Percentiles rank a stretch among this genome's conserved stretches.
phyloP scores from a whole-genome alignment of 2,888 invertebrate genomes.

The Erebia aethiops region DNA sequence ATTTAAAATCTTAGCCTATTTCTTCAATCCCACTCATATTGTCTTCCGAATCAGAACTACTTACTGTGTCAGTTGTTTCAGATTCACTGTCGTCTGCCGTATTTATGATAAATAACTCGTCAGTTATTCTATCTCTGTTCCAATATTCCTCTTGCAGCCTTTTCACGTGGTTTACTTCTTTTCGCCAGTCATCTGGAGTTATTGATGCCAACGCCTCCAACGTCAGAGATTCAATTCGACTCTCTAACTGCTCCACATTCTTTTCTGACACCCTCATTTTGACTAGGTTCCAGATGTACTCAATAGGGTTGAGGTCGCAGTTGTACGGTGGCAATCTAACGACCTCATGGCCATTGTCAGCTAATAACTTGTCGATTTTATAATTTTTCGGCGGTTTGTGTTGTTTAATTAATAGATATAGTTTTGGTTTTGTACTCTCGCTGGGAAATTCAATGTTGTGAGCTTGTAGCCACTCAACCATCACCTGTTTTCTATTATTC shows the following conservation, averaged over 20 bases:
- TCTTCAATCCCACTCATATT: background rate
- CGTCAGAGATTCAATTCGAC: background rate
- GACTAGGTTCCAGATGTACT: constrained; percentile 32
- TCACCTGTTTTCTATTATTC: constrained; percentile 30
- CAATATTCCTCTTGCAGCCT: background rate
- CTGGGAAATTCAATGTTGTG: constrained; percentile 37
- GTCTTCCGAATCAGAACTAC: background rate
- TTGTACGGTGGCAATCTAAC: constrained; percentile 34
- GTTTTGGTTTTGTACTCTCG: no score
- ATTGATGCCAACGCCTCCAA: constrained; percentile 3
- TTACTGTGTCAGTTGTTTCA: background rate
- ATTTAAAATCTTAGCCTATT: background rate
- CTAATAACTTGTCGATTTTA: no score
- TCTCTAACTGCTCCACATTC: constrained; percentile 4
- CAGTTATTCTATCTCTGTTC: background rate
- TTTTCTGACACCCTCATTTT: constrained; percentile 4
- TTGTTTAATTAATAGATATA: no score
- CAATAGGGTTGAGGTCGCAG: constrained; percentile 52
- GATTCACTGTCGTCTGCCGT: constrained; percentile 3
- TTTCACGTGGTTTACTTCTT: background rate
- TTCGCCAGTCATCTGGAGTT: constrained; percentile 3
- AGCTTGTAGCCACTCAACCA: constrained; percentile 42
- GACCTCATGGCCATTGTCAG: no score
- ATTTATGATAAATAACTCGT: constrained; percentile 6
- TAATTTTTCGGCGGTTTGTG: no score